Conservation (phyloP, 2,113 vertebrate species). For the Cichladusa arquata region DNA sequence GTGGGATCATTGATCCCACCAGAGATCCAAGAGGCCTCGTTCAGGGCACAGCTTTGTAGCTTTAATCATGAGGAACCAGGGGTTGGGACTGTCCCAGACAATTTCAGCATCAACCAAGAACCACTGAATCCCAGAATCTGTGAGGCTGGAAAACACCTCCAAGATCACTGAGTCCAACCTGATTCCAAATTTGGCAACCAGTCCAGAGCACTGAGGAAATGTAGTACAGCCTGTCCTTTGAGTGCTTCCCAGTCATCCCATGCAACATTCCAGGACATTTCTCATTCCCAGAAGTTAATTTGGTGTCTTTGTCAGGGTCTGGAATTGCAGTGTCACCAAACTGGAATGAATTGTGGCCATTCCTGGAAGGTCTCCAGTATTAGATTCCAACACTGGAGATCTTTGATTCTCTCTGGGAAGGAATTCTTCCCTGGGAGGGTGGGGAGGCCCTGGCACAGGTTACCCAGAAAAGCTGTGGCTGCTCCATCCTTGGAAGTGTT, state of each 20-base stretch:
- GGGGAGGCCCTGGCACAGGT: not conserved
- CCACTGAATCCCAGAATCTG: accelerated
- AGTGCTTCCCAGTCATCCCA: not conserved
- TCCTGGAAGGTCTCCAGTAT: not conserved
- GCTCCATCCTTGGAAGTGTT: not conserved
- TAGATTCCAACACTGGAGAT: not conserved
- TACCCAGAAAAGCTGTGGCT: not conserved
- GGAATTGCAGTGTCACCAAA: conserved; percentile 13
- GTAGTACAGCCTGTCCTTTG: too few species aligned
- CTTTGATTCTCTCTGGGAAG: not conserved
- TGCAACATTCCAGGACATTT: not conserved
- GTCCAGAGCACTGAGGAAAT: not conserved
- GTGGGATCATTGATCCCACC: accelerated
- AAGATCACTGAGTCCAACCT: too few species aligned
- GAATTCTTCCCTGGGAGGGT: not conserved
- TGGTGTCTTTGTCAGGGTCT: not conserved
- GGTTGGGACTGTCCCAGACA: not conserved
- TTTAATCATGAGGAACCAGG: accelerated
- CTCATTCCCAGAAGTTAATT: not conserved
- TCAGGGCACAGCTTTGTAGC: not conserved
- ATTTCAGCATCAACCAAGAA: not conserved
- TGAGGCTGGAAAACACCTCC: not conserved
- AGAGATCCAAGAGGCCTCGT: accelerated
- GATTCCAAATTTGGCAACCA: not conserved
- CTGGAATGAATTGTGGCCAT: not conserved